Evolutionary conservation across 2,888 invertebrate species (phyloP).

Genomic region (Meganola albula): DNA sequence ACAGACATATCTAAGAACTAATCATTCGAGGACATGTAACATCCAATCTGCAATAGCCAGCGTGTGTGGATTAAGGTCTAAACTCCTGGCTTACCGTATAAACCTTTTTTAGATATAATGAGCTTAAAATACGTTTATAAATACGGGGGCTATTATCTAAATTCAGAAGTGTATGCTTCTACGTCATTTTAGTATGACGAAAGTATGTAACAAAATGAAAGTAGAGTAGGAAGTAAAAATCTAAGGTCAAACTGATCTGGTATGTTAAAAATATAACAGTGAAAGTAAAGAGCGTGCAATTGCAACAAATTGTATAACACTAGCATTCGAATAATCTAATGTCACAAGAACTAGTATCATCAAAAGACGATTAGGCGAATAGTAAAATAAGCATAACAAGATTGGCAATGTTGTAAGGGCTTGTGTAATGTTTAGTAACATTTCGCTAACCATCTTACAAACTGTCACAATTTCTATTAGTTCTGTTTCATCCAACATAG

Average conservation of each 20-base stretch:
- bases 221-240: conserved; percentile 19
- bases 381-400: conserved; percentile 47
- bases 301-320: conserved; percentile 48
- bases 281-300: conserved; percentile 54
- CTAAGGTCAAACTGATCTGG: conserved; percentile 21
- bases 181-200: too few species aligned
- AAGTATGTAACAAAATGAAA: conserved; percentile 13
- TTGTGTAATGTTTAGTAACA: conserved; percentile 51
- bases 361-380: conserved; percentile 60
- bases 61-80: too few species aligned
- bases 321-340: conserved; percentile 33
- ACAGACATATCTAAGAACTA: too few species aligned
- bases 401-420: conserved; percentile 37
- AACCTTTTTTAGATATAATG: too few species aligned
- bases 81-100: too few species aligned
- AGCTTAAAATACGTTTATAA: too few species aligned
- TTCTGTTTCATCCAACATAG: too few species aligned
- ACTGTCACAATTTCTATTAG: too few species aligned
- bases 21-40: too few species aligned
- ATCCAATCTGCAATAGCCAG: too few species aligned
- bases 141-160: too few species aligned
- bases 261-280: conserved; percentile 35
- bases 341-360: conserved; percentile 50
- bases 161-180: too few species aligned
- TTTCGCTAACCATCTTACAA: conserved; percentile 37